Conservation (phyloP, 2,888 invertebrate species). For the Caenorhabditis imperialis region DNA sequence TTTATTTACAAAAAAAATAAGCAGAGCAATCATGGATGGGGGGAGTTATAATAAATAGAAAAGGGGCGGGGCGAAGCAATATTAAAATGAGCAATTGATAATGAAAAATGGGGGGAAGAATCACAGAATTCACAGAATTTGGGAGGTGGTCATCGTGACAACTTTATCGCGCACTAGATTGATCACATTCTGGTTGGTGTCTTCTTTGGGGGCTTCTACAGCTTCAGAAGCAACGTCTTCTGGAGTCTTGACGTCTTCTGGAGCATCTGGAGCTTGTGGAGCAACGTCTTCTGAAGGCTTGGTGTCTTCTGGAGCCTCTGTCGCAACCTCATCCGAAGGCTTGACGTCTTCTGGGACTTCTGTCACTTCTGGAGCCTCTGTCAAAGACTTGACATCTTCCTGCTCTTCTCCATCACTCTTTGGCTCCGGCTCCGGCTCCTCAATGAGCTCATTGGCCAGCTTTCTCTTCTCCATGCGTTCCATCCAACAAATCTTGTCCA, state of each 20-base stretch:
- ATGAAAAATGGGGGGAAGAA: too few species aligned
- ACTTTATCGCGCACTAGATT: conserved; percentile 48
- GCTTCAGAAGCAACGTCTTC: conserved; percentile 4
- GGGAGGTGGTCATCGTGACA: conserved; percentile 34
- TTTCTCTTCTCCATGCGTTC: conserved; percentile 50
- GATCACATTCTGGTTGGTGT: conserved; percentile 62
- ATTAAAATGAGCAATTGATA: conserved; percentile 15
- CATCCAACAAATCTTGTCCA: conserved; percentile 52
- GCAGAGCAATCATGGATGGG: conserved; percentile 21
- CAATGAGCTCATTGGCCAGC: conserved; percentile 14
- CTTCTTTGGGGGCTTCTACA: conserved; percentile 40
- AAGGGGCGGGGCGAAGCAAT: conserved; percentile 6
- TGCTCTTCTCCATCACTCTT: conserved; percentile 29
- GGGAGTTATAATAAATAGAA: conserved; percentile 5
- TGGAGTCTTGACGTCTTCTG: background rate
- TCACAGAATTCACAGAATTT: conserved; percentile 34
- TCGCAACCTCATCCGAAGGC: too few species aligned
- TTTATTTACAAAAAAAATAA: conserved; percentile 47
- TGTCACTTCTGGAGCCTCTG: background rate
- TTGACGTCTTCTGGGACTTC: background rate
- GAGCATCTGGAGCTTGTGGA: background rate
- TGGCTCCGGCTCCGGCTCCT: conserved; percentile 9
- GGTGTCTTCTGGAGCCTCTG: too few species aligned
- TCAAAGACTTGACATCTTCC: too few species aligned
- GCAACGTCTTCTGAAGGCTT: too few species aligned